Base-by-base conservation (phyloP, 2,113 vertebrate genomes). In the Seriola quinqueradiata region DNA sequence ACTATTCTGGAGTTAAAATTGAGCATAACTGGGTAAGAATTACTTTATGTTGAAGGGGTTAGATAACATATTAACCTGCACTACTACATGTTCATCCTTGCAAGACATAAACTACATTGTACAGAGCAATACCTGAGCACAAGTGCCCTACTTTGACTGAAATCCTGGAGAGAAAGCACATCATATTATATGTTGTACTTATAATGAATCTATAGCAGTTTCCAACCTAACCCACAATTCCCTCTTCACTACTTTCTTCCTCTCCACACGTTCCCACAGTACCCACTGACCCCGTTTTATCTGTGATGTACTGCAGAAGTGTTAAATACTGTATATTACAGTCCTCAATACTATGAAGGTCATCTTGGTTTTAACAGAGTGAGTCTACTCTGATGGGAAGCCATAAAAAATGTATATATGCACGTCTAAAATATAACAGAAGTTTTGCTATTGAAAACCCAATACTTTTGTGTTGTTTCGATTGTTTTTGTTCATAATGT, bases 271-370 rank as follows among this genome's bases (percentile, higher is more conserved):
- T 50, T 60, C 23, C 60, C 58, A 59, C 14, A 66, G 36, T 61
- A 60, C 50, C 42, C 55, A 60, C 65, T 89, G 81, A 87, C 82
- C 76, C 11, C 1, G 4, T 70, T 88, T 32, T 79, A 8, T 38
- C 57, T 67, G 28, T 38, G 50, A 36, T 63, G 55, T 46, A 32
- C 6, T 2, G 12, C 32, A 82, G 17, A 54, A 8, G n/a, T 11
- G 21, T 21, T 12, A 52, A 12, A n/a, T 68, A 58, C 34, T 21
- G 28, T 34, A 23, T 8, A 52, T 11, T 28, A 21, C 13, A 67
- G 71, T 55, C 21, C 34, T 23, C 21, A 58, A 63, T 60, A 63
- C 19, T 48, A 52, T 68, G 12, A 40, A 21, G 40, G n/a, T 70
- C 4, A 25, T 65, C 58, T 66, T 57, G 8, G 0, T 12, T 34